Evolutionary conservation across 2,797 vertebrate species (phyloP), one percentile per base, ranked within the genome.

Genomic region (Spheniscus humboldti): DNA sequence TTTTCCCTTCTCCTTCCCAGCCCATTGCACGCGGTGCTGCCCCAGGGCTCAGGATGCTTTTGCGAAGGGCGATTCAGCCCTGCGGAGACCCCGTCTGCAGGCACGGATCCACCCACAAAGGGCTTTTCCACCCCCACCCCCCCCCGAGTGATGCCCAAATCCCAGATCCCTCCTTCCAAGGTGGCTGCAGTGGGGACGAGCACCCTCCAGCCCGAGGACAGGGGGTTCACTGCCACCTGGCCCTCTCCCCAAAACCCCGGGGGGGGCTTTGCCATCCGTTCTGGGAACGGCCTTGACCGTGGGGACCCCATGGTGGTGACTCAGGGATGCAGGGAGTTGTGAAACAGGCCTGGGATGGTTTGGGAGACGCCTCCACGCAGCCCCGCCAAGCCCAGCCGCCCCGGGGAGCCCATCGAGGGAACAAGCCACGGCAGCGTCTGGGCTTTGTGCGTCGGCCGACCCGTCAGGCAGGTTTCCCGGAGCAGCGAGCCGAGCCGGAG

Each of bases 391-490:
- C 96, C 77, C 96, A 77, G 78, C 22, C 12, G 93, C 94, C 96
- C 79, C 91, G 11, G 91, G 86, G 83, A 94, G 76, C 83, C 82
- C 41, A 62, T 75, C n/a, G 12, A 50, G 79, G 64, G 93, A 91
- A 88, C 86, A 81, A 92, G 93, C 93, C 59, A 14, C 56, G 50
- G 94, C 96, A 95, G 96, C 85, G 74, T 96, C 97, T 94, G 94
- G 84, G 94, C 94, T 93, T 28, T 30, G 77, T 55, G 13, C 6
- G 3, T 93, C 45, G 1, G 82, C 77, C 72, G 96, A 98, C 98
- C 97, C 33, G 98, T 98, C 74, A 7, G 93, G 96, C 98, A 75
- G 97, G 98, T 98, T 98, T 98, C 60, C 89, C 11, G 48, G n/a
- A 85, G 92, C 88, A 12, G 60, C 18, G 14, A 60, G 84, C 86